Base-by-base conservation (phyloP, 2,113 vertebrate species). In the Scatophagus argus region DNA sequence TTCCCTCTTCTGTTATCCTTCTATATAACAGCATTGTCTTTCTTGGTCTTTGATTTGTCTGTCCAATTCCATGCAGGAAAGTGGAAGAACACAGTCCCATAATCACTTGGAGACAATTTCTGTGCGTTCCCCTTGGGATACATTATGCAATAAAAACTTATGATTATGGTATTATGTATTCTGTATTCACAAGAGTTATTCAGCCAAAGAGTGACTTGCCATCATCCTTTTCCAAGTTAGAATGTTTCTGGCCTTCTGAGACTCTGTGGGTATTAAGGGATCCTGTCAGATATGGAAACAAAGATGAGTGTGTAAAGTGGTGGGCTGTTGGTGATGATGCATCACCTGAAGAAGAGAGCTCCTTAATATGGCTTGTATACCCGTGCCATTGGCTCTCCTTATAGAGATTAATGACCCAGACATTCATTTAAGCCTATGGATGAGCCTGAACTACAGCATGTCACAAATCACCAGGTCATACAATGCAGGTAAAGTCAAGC, bases 351-450 rank as follows among this genome's bases (percentile, higher is more conserved):
- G n/a, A 60, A 47, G 17, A 23, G 62, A 58, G 52, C 63, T 78
- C 63, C 56, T 60, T 64, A 81, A 66, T 51, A 32, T 74, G 41
- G 58, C 44, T 49, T 49, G 47, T 75, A 39, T 77, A 59, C 59
- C 31, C 32, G 43, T 38, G 23, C 64, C 31, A 68, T 66, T 44
- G 63, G 49, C 74, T 72, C 66, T 63, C 41, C 64, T 85, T 68
- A 81, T 83, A 29, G 71, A 91, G 87, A 91, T 88, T 65, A 86
- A 89, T 91, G 70, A 55, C 39, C 81, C 72, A 52, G 36, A 63
- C 23, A 63, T 41, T 46, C 38, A 55, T 78, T 69, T 52, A 46
- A 44, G 21, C 31, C 46, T 21, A 58, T 39, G 59, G 51, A 66
- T 8, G 8, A 77, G 34, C 58, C 43, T 49, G 4, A 41, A 62